Base-by-base conservation (phyloP, 2,113 vertebrate genomes). In the Sebastes fasciatus region DNA sequence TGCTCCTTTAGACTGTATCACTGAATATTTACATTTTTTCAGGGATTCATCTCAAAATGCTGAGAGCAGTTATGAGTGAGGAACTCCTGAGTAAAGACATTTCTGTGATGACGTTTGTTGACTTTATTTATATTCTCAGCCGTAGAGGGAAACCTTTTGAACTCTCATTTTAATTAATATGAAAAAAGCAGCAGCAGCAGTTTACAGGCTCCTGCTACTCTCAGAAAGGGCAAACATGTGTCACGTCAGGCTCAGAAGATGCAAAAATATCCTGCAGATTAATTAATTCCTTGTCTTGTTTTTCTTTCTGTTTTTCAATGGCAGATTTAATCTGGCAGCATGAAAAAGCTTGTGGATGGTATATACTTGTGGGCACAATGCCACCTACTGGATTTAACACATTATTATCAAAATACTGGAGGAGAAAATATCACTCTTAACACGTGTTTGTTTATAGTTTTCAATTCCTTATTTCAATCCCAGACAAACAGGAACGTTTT, bases 381-480 rank as follows among this genome's bases (percentile, higher is more conserved):
- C 86, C 91, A 90, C 73, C 89, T 91, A 46, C 74, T 82, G 89
- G 82, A 68, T 2, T 1, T 9, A 16, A n/a, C 17, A 52, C 11
- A 48, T 54, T n/a, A 21, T 21, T 9, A 19, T 54, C 11, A 74
- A 12, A 46, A 26, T 34, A 34, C 34, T 1, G 34, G 5, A 63
- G 57, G 1, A 49, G 16, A 49, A 1, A 10, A 13, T n/a, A 19
- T 3, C 21, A 34, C 16, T 14, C 6, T n/a, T 52, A 72, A 16
- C 2, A 21, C 4, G 8, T 61, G 8, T 74, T 49, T 23, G 1
- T 55, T 13, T 17, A 58, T 9, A 54, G 12, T 34, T 54, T 19
- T 52, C 5, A 40, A 71, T 14, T 54, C 9, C 17, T 26, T 26
- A 26, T 26, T 26, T 26, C 26, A 26, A 40, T 70, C 6, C 26